Evolutionary conservation across 2,888 invertebrate species (phyloP), one percentile per base, ranked within the genome.

Genomic region (Latheticus oryzae): DNA sequence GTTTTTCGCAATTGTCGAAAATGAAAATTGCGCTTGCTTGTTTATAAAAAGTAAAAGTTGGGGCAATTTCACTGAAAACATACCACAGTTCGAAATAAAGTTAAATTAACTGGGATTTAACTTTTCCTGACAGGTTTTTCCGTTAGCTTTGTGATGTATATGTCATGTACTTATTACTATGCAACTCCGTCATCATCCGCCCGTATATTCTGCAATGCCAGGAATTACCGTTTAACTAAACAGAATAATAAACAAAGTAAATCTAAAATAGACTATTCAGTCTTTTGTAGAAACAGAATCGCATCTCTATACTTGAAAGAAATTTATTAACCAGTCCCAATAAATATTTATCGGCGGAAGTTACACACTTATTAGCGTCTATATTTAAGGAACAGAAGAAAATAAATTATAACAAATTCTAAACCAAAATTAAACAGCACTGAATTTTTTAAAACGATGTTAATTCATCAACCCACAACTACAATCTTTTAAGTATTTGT

Each of bases 271-370:
- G 52, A 16, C 19, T 32, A 42, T 33, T 40, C 32, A 42, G 21
- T 32, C 40, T 30, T 52, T 42, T 28, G 40, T 32, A 23, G 32
- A 32, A 52, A 52, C 42, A 50, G 21, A 52, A 40, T 51, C 28
- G 35, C 19, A 40, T 17, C n/a, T 21, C n/a, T n/a, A 23, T 23
- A 24, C 23, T 37, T 37, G 21, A 47, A 37, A 7, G 28, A 37
- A 50, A 50, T 50, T 50, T 50, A 50, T 50, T 50, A 50, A 50
- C 52, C 33, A 23, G 21, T 32, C 42, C 52, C 17, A 42, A 52
- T 52, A 52, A 52, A 52, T 52, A 52, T 52, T 52, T 52, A 52
- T 42, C 32, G 51, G 23, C 26, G 26, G 21, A 50, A 50, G 37
- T 38, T 38, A 37, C 50, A 40, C 32, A 30, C 28, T 24, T 23